Conservation (phyloP, 2,888 invertebrate species). For the Diadegma fenestrale region DNA sequence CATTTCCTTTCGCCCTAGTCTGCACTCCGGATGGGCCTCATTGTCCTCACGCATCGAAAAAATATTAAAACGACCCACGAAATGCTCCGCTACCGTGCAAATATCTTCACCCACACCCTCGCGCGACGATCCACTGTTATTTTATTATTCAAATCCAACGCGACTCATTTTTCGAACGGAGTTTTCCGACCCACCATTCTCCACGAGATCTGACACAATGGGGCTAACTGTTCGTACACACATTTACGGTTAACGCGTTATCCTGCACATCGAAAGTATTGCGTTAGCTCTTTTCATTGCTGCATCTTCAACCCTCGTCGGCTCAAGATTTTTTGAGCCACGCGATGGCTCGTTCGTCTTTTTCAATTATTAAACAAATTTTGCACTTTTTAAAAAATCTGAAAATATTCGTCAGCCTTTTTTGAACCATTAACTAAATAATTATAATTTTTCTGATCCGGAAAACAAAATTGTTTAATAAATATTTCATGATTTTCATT, state of each 20-base stretch:
- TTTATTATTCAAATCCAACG: conserved; percentile 26
- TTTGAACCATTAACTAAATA: no score
- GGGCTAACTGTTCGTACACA: conserved; percentile 30
- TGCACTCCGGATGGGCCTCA: conserved; percentile 26
- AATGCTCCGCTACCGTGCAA: conserved; percentile 43
- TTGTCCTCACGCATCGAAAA: conserved; percentile 38
- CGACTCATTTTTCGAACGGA: conserved; percentile 26
- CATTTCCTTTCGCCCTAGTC: conserved; percentile 11
- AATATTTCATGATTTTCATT: not conserved
- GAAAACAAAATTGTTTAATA: no score
- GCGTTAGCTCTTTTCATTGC: not conserved
- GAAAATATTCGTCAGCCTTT: no score
- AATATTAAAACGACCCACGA: conserved; percentile 22
- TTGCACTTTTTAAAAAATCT: no score
- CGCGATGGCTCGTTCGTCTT: no score
- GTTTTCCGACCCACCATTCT: not conserved
- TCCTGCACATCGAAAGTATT: not conserved
- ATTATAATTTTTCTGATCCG: no score
- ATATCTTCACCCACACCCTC: conserved; percentile 20
- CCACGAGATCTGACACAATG: not conserved
- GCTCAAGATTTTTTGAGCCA: no score
- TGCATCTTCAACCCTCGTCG: not conserved
- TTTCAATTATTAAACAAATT: no score
- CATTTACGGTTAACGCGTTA: conserved; percentile 27
- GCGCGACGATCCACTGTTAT: not conserved